phyloP scores from a whole-genome alignment of 2,888 invertebrate genomes.

The Tupiocoris notatus region DNA sequence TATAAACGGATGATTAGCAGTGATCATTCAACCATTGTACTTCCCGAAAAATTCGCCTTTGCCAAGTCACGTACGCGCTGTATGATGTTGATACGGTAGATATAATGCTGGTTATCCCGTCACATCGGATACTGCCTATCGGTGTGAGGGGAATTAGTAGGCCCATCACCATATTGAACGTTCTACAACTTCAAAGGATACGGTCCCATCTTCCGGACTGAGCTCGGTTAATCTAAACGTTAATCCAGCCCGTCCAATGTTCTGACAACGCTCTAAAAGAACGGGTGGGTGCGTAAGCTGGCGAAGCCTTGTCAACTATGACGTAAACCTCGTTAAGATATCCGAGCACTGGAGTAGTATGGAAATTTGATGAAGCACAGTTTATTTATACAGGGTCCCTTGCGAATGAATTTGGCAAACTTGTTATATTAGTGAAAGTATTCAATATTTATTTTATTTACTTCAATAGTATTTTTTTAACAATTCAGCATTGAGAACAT shows the following conservation, averaged over 20 bases:
- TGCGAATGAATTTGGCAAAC: too few species aligned
- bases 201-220: conserved; percentile 11
- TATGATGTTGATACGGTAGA: too few species aligned
- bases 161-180: conserved; percentile 28
- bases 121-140: neutral
- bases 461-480: too few species aligned
- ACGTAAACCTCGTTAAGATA: conserved; percentile 15
- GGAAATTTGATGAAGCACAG: conserved; percentile 17
- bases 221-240: conserved; percentile 20
- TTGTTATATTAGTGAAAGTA: too few species aligned
- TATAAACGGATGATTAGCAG: too few species aligned
- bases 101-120: neutral
- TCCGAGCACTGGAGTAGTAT: neutral
- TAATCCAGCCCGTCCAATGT: conserved; percentile 3
- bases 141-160: neutral
- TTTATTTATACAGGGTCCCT: too few species aligned
- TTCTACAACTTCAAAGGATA: conserved; percentile 5
- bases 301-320: neutral
- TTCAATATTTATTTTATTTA: too few species aligned
- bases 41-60: too few species aligned
- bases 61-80: too few species aligned
- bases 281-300: neutral
- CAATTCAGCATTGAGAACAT: too few species aligned
- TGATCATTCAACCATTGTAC: too few species aligned
- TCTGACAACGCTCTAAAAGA: neutral